These are phyloP conservation scores for Merluccius polli DNA, from an alignment of 2,797 vertebrate genomes.

Conservation along the genomic window DNA sequence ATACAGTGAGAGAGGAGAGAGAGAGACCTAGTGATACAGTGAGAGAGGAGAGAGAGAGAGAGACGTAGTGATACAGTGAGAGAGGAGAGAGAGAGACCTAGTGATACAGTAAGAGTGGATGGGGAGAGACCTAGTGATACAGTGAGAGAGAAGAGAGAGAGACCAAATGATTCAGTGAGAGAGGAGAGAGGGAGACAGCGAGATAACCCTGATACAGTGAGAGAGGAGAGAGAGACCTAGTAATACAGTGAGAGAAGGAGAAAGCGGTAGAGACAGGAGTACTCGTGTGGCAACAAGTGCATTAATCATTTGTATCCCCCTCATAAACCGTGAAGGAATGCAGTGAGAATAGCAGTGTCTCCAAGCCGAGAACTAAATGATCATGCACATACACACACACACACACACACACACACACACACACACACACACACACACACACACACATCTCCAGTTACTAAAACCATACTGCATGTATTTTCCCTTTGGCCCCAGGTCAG, in stretches of 20 bases:
- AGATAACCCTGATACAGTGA: no score
- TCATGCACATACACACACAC: neutral
- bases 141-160: neutral
- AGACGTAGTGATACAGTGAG: neutral
- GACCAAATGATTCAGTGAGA: neutral
- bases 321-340: slow-evolving; percentile 34
- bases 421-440: neutral
- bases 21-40: neutral
- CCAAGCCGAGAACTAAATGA: slow-evolving; percentile 27
- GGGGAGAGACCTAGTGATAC: neutral
- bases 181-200: neutral
- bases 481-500: slow-evolving; percentile 23
- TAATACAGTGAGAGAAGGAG: neutral
- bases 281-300: slow-evolving; percentile 20
- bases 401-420: slow-evolving; percentile 7
- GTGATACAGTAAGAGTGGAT: neutral
- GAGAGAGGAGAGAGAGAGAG: neutral
- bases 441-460: neutral
- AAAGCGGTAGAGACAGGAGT: neutral
- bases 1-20: slow-evolving; percentile 2
- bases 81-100: neutral
- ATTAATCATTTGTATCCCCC: slow-evolving; percentile 2
- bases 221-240: neutral
- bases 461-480: neutral
- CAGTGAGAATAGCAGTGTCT: slow-evolving; percentile 21